These are phyloP conservation scores for Catocala sponsa DNA, from an alignment of 2,888 invertebrate species.

Conservation along the genomic window DNA sequence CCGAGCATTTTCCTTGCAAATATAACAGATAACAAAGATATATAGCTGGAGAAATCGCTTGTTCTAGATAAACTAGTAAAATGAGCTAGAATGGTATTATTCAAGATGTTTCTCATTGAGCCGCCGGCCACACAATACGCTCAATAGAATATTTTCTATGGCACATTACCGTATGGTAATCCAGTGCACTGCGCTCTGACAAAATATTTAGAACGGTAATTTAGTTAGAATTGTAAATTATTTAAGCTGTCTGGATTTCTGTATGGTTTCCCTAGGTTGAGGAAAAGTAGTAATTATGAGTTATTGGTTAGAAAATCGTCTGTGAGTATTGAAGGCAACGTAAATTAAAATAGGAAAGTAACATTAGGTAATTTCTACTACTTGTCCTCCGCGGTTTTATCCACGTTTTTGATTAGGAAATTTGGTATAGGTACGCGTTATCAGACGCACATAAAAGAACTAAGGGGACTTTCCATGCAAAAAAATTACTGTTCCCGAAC, in stretches of 20 bases:
- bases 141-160: constrained; percentile 49
- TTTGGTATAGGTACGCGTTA: too few relatives aligned
- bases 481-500: too few relatives aligned
- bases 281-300: constrained; percentile 3
- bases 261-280: constrained; percentile 3
- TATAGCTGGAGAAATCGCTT: constrained; percentile 39
- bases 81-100: constrained; percentile 16
- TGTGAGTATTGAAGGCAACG: background rate
- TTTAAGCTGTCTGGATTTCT: constrained; percentile 1
- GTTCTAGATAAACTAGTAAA: constrained; percentile 32
- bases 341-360: too few relatives aligned
- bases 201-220: constrained; percentile 42
- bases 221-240: constrained; percentile 19
- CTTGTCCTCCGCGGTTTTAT: too few relatives aligned
- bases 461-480: too few relatives aligned
- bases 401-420: too few relatives aligned
- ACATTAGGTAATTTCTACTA: background rate
- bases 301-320: background rate
- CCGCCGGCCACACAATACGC: constrained; percentile 21
- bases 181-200: constrained; percentile 1
- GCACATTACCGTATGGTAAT: constrained; percentile 31
- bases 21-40: constrained; percentile 4
- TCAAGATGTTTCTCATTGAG: constrained; percentile 29
- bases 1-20: constrained; percentile 4
- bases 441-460: too few relatives aligned